Evolutionary conservation across 2,797 vertebrate species (phyloP).

Genomic region (Amblyopsis hoosieri): DNA sequence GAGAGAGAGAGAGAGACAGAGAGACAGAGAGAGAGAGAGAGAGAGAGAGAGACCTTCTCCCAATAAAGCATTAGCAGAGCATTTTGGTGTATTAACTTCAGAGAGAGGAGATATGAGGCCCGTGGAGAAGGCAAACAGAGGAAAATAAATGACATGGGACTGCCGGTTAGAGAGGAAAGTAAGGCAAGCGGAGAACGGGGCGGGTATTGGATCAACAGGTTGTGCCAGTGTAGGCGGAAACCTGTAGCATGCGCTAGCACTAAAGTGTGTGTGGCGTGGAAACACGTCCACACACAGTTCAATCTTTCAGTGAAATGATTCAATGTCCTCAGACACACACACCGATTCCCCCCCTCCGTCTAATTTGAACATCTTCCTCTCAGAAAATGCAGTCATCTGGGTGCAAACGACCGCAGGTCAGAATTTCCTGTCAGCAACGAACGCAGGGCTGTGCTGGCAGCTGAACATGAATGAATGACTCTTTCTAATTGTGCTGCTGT

Average conservation of each 20-base stretch:
- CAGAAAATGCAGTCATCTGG: constrained; percentile 3
- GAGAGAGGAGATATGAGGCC: not conserved
- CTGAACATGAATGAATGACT: constrained; percentile 56
- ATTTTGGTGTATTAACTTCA: too few relatives aligned
- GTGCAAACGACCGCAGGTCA: constrained; percentile 24
- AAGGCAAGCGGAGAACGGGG: not conserved
- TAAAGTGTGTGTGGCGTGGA: not conserved
- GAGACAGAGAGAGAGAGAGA: not conserved
- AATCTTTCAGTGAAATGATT: not conserved
- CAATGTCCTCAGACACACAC: not conserved
- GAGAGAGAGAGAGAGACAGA: constrained; percentile 9
- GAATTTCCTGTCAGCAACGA: constrained; percentile 44
- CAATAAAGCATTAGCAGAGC: too few relatives aligned
- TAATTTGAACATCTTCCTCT: constrained; percentile 19
- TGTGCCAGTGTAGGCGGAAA: not conserved
- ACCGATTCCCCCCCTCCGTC: constrained; percentile 14
- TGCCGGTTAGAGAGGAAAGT: too few relatives aligned
- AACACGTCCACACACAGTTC: not conserved
- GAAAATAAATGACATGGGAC: not conserved
- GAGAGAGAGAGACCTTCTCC: constrained; percentile 1
- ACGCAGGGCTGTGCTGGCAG: constrained; percentile 29
- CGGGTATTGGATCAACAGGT: constrained; percentile 6
- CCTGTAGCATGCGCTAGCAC: not conserved
- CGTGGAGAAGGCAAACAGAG: not conserved
- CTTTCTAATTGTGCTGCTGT: constrained; percentile 43